phyloP scores from a whole-genome alignment of 2,797 vertebrate genomes.

The Odontamblyopus lacepedii region DNA sequence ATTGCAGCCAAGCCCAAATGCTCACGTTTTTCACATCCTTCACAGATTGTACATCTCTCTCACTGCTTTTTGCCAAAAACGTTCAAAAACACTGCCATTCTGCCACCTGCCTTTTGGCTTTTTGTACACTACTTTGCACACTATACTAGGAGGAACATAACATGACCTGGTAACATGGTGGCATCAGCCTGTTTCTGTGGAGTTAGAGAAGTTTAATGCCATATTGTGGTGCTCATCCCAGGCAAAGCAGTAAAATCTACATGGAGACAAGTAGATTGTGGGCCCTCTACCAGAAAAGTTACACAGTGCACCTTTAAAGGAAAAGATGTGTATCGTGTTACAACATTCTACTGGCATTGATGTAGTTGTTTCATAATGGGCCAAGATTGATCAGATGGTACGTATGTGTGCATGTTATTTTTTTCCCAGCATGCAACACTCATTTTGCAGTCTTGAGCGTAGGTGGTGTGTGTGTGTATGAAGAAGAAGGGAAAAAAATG shows the following conservation, averaged over 20 bases:
- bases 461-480: slow-evolving; percentile 52
- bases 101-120: slow-evolving; percentile 50
- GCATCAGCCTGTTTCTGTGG: no score
- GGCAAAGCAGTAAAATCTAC: no score
- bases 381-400: slow-evolving; percentile 60
- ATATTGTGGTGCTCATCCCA: no score
- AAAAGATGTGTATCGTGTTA: slow-evolving; percentile 26
- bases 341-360: slow-evolving; percentile 54
- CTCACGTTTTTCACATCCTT: slow-evolving; percentile 36
- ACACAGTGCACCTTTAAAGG: no score
- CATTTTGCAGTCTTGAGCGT: slow-evolving; percentile 62
- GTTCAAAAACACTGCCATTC: slow-evolving; percentile 23
- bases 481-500: background rate
- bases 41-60: slow-evolving; percentile 59
- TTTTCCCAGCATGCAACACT: slow-evolving; percentile 45
- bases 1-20: slow-evolving; percentile 27
- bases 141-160: slow-evolving; percentile 26
- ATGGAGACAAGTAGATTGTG: no score
- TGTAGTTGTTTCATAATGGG: slow-evolving; percentile 45
- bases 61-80: slow-evolving; percentile 39
- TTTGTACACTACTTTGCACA: background rate
- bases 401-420: slow-evolving; percentile 39
- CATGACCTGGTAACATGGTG: no score
- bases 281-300: no score
- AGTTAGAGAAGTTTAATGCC: no score